These are phyloP conservation scores for Catalaphyllia jardinei DNA, from an alignment of 64 coral and sea anemone genomes.

Conservation along the genomic window DNA sequence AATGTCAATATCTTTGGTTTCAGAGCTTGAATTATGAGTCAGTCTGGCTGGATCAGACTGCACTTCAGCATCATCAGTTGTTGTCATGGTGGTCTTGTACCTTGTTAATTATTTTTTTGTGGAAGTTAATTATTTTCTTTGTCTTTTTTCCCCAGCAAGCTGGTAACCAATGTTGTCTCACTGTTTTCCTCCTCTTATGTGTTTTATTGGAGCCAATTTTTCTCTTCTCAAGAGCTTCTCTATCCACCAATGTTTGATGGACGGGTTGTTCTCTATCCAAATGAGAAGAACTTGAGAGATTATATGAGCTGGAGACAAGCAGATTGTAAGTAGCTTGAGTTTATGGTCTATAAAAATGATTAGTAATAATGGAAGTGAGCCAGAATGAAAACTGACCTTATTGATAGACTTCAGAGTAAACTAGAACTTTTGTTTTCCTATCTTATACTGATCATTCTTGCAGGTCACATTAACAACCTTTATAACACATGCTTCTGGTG, in stretches of 20 bases:
- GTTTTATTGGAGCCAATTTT: conserved; percentile 88
- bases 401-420: too few species aligned
- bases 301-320: conserved; percentile 98
- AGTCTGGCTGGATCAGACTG: too few species aligned
- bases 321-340: conserved; percentile 72
- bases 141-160: conserved; percentile 62
- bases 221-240: conserved; percentile 65
- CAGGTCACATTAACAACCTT: conserved; percentile 99
- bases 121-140: background rate
- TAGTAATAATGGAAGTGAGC: too few species aligned
- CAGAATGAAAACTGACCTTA: too few species aligned
- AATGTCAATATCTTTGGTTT: too few species aligned
- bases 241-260: conserved; percentile 99
- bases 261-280: conserved; percentile 90
- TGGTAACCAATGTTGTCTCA: conserved; percentile 89
- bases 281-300: conserved; percentile 88
- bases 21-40: too few species aligned
- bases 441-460: background rate
- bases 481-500: conserved; percentile 99
- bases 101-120: too few species aligned
- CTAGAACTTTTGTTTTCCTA: too few species aligned
- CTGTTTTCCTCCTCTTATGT: conserved; percentile 94
- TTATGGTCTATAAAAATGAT: background rate
- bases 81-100: too few species aligned
- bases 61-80: too few species aligned